Evolutionary conservation across 2,888 invertebrate species (phyloP).

Genomic region (Fissipunctia ypsillon): DNA sequence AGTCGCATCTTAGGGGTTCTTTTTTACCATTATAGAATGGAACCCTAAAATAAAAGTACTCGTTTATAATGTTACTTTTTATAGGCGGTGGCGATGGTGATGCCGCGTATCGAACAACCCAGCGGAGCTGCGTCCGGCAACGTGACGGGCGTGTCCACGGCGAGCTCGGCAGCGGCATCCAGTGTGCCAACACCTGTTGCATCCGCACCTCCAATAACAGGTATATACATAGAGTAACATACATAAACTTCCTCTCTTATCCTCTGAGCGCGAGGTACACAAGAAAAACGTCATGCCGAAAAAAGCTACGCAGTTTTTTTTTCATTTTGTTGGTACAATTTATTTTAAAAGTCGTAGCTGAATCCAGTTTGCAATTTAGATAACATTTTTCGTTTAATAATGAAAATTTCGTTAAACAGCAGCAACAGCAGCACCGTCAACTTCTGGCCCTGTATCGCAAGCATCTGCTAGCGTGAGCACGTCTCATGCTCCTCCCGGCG

Average conservation of each 20-base stretch:
- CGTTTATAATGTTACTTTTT: not conserved
- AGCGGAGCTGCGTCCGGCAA: slow-evolving; percentile 74
- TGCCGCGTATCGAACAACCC: slow-evolving; percentile 93
- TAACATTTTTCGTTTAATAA: not conserved
- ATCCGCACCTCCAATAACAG: slow-evolving; percentile 73
- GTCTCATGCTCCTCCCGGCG: slow-evolving; percentile 73
- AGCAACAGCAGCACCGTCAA: slow-evolving; percentile 68
- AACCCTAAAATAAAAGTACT: not conserved
- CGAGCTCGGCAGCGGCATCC: slow-evolving; percentile 69
- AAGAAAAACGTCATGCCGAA: not conserved
- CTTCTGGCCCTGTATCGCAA: slow-evolving; percentile 73
- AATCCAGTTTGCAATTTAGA: not conserved
- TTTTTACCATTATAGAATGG: not conserved
- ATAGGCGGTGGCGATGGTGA: slow-evolving; percentile 93
- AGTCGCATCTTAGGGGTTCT: not conserved
- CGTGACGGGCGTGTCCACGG: slow-evolving; percentile 70
- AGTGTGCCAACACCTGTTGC: slow-evolving; percentile 70
- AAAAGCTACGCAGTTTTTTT: not conserved
- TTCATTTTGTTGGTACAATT: not conserved
- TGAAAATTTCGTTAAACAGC: slow-evolving; percentile 48
- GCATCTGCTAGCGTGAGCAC: slow-evolving; percentile 77
- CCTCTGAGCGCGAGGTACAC: not conserved
- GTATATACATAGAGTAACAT: slow-evolving; percentile 36
- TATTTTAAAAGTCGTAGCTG: slow-evolving; percentile 8
- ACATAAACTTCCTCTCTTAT: not conserved